phyloP scores from a whole-genome alignment of 2,113 vertebrate species.

The Microcebus ravelobensis region DNA sequence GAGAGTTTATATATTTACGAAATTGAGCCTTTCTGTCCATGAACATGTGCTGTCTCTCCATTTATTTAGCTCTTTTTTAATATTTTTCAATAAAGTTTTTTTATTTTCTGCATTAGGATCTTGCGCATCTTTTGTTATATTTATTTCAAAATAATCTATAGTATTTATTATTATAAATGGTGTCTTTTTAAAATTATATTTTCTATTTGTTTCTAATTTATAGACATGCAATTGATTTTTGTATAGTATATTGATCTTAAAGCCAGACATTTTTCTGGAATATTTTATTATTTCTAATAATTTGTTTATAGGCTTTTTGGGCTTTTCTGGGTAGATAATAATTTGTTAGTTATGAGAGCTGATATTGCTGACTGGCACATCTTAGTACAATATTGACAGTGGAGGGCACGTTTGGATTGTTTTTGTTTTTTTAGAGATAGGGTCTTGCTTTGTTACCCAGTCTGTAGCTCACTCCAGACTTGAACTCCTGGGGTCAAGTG shows the following conservation, averaged over 20 bases:
- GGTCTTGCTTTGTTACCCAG: too few species aligned
- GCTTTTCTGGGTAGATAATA: not conserved
- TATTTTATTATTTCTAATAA: not conserved
- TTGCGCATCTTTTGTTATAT: not conserved
- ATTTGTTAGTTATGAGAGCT: not conserved
- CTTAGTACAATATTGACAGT: too few species aligned
- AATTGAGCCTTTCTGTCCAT: not conserved
- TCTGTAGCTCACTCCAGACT: too few species aligned
- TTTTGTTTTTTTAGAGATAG: too few species aligned
- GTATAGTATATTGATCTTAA: not conserved
- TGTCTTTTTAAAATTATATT: not conserved
- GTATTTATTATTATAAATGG: not conserved
- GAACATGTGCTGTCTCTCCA: not conserved
- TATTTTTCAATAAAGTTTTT: not conserved
- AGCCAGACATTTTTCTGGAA: not conserved
- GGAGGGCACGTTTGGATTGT: too few species aligned
- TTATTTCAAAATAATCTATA: slow-evolving; percentile 6
- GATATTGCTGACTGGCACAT: too few species aligned
- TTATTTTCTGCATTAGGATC: not conserved
- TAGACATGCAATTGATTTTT: not conserved
- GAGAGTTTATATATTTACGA: not conserved
- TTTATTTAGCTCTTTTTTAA: not conserved
- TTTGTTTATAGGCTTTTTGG: not conserved
- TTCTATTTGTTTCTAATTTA: not conserved
- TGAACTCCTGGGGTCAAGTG: too few species aligned